phyloP scores from a whole-genome alignment of 2,797 vertebrate species.

The Falco columbarius region DNA sequence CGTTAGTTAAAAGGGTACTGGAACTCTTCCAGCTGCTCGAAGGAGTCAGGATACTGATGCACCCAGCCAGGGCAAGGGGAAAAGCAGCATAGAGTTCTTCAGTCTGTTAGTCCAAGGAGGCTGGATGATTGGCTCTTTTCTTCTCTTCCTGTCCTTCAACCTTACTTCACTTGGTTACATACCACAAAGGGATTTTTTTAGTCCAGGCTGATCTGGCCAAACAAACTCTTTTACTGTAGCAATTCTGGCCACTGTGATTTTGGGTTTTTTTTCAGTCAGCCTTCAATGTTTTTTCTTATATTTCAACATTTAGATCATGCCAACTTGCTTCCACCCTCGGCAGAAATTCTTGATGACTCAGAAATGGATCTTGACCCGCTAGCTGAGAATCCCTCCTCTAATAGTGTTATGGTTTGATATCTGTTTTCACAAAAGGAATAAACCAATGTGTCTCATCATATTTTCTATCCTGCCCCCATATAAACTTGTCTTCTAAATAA shows the following conservation, averaged over 20 bases:
- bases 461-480: background rate
- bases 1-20: background rate
- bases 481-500: background rate
- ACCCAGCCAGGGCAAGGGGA: background rate
- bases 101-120: background rate
- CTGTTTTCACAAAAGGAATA: constrained; percentile 26
- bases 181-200: background rate
- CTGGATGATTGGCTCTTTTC: background rate
- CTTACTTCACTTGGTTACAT: background rate
- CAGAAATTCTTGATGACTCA: constrained; percentile 23
- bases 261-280: background rate
- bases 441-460: background rate
- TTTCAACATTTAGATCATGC: constrained; percentile 1
- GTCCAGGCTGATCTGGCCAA: background rate
- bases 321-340: background rate
- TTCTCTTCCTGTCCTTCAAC: background rate
- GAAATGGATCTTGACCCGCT: constrained; percentile 1
- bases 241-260: background rate
- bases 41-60: background rate
- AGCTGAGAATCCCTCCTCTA: constrained; percentile 7
- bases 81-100: background rate
- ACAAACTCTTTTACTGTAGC: background rate
- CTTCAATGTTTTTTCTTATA: background rate
- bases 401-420: background rate
- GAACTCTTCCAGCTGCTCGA: background rate